Evolutionary conservation across 2,797 vertebrate genomes (phyloP).

Genomic region (Falco rusticolus): DNA sequence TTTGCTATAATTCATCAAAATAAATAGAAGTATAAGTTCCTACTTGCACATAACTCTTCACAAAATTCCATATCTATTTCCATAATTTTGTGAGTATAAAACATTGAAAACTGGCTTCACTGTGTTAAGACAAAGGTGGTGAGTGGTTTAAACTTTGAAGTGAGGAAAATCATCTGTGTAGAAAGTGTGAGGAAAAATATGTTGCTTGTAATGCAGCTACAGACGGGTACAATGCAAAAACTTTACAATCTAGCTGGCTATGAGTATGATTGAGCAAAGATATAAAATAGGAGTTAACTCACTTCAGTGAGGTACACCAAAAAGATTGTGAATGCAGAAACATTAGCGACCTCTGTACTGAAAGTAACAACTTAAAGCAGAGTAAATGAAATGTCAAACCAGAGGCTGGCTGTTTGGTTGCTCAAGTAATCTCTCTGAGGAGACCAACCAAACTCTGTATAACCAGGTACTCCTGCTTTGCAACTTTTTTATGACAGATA

Average conservation of each 20-base stretch:
- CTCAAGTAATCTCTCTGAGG: neutral
- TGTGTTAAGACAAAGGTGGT: neutral
- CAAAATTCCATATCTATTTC: neutral
- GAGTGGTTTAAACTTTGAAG: neutral
- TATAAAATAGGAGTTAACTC: neutral
- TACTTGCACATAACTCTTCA: neutral
- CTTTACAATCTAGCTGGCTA: neutral
- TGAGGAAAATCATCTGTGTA: neutral
- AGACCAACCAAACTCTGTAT: neutral
- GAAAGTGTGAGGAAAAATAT: neutral
- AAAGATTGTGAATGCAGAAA: neutral
- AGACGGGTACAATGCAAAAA: neutral
- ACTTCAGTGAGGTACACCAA: neutral
- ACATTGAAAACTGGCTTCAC: neutral
- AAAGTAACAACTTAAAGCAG: neutral
- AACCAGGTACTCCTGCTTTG: neutral
- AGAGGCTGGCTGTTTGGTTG: neutral
- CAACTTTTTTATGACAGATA: neutral
- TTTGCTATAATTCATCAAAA: neutral
- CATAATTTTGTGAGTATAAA: neutral
- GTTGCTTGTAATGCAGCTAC: neutral
- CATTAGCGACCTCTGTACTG: neutral
- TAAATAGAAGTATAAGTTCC: neutral
- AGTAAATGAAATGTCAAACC: neutral
- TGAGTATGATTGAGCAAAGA: neutral